Conservation (phyloP, 1,140 invertebrate genomes). For the Neodiprion lecontei region DNA sequence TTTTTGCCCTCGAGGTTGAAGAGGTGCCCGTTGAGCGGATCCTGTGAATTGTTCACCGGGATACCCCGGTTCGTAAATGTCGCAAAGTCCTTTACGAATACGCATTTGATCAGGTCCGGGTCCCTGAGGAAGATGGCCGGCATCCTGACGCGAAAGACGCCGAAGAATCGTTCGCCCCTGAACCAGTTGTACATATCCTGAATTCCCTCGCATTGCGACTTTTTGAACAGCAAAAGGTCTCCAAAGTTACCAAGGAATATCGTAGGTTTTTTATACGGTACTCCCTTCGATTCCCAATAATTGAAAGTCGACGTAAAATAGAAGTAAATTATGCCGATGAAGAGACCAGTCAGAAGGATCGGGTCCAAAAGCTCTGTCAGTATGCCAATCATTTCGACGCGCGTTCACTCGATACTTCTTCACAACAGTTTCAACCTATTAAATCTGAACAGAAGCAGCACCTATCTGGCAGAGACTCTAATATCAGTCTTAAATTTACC, state of each 20-base stretch:
- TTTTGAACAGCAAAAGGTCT: conserved; percentile 42
- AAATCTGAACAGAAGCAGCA: too few species aligned
- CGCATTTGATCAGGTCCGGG: conserved; percentile 58
- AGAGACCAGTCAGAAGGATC: conserved; percentile 29
- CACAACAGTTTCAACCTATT: too few species aligned
- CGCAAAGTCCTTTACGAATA: conserved; percentile 63
- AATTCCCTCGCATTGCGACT: conserved; percentile 45
- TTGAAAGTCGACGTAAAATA: conserved; percentile 56
- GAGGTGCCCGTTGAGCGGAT: conserved; percentile 49
- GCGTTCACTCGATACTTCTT: not conserved
- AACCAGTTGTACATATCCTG: conserved; percentile 56
- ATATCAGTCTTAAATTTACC: too few species aligned
- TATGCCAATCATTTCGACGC: conserved; percentile 24
- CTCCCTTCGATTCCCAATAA: conserved; percentile 56
- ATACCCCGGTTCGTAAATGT: conserved; percentile 60
- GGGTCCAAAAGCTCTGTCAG: conserved; percentile 23
- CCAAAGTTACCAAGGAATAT: conserved; percentile 58
- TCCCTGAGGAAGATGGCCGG: conserved; percentile 61
- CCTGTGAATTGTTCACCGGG: conserved; percentile 42
- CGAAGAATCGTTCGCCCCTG: conserved; percentile 51
- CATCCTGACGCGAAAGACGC: conserved; percentile 56
- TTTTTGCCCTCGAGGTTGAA: conserved; percentile 56
- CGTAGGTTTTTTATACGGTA: conserved; percentile 54
- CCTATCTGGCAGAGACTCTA: too few species aligned
- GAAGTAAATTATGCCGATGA: conserved; percentile 38